phyloP scores from a whole-genome alignment of 2,888 invertebrate genomes.

The Geotrupes spiniger region DNA sequence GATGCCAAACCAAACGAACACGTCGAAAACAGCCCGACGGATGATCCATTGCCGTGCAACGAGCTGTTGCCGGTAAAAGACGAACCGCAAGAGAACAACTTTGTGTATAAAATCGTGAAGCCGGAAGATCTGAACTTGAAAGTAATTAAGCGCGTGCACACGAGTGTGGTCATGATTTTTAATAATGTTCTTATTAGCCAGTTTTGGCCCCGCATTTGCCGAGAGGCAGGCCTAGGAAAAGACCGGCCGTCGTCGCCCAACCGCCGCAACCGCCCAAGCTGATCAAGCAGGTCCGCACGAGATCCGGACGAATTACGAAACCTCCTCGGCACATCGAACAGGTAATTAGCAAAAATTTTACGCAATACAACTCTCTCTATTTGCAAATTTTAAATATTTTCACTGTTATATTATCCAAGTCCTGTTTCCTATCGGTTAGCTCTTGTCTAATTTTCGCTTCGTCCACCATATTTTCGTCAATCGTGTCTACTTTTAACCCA shows the following conservation, averaged over 20 bases:
- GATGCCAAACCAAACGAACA: constrained; percentile 8
- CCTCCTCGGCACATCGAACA: constrained; percentile 42
- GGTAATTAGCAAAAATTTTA: constrained; percentile 26
- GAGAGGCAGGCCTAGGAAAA: constrained; percentile 40
- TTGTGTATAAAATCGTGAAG: constrained; percentile 41
- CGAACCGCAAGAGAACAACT: constrained; percentile 15
- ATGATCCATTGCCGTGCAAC: not conserved
- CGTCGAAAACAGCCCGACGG: not conserved
- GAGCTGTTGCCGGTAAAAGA: not conserved
- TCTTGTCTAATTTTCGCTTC: too few species aligned
- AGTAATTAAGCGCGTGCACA: constrained; percentile 31
- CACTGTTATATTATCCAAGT: too few species aligned
- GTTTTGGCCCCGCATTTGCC: constrained; percentile 26
- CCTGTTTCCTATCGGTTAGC: too few species aligned
- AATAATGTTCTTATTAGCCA: constrained; percentile 24
- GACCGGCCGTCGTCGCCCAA: constrained; percentile 25
- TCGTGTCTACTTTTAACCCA: too few species aligned
- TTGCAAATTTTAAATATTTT: too few species aligned
- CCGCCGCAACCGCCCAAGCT: constrained; percentile 13
- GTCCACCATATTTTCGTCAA: too few species aligned
- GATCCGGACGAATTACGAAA: constrained; percentile 44
- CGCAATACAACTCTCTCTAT: too few species aligned
- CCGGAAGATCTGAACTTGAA: constrained; percentile 43
- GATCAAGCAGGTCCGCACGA: constrained; percentile 36
- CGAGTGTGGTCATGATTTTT: too few species aligned